Conservation (phyloP, 2,113 vertebrate genomes). For the Phaethornis superciliosus region DNA sequence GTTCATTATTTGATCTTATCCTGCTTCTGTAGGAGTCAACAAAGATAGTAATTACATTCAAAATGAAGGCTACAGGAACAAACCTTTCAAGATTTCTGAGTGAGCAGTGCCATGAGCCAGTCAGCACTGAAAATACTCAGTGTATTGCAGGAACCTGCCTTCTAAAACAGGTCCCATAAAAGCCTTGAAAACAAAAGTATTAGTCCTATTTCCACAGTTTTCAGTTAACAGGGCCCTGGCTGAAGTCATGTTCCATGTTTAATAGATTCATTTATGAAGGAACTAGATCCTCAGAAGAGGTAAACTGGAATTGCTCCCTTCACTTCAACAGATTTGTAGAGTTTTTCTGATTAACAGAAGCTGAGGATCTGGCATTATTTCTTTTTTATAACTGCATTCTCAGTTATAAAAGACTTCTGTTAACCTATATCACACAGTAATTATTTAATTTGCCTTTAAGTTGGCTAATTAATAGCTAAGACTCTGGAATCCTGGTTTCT, state of each 20-base stretch:
- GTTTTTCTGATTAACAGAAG: background rate
- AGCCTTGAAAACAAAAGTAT: background rate
- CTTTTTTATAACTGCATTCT: background rate
- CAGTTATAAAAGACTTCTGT: background rate
- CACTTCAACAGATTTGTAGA: background rate
- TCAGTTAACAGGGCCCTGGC: background rate
- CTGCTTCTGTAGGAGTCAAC: conserved; percentile 15
- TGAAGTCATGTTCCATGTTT: background rate
- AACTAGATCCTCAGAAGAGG: background rate
- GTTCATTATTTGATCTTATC: conserved; percentile 34
- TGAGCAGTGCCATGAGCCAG: background rate
- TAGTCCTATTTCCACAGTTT: background rate
- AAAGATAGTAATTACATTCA: conserved; percentile 14
- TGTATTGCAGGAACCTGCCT: background rate
- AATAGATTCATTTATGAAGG: background rate
- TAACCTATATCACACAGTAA: background rate
- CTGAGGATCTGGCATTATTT: background rate
- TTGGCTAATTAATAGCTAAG: background rate
- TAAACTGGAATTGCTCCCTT: background rate
- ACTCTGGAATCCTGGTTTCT: background rate
- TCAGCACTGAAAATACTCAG: background rate
- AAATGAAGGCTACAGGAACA: background rate
- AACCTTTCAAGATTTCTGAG: conserved; percentile 33
- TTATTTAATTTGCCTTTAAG: background rate
- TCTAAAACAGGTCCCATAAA: background rate